Evolutionary conservation across 2,888 invertebrate genomes (phyloP).

Genomic region (Diplolepis rosae): DNA sequence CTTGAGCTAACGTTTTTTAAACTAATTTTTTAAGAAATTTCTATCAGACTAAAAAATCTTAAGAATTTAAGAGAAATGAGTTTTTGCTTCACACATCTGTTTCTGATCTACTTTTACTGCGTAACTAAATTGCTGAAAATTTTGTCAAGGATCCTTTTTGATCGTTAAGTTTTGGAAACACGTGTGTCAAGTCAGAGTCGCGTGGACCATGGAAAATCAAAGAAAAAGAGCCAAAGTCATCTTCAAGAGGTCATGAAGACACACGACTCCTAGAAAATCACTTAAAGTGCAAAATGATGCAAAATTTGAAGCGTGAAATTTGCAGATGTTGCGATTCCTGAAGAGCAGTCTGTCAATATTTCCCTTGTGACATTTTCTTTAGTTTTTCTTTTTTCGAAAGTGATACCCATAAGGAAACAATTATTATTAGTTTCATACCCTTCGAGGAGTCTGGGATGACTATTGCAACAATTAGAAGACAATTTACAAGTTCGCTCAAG

Average conservation of each 20-base stretch:
- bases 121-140: not conserved
- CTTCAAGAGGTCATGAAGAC: not conserved
- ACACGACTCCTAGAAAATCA: not conserved
- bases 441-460: conserved; percentile 52
- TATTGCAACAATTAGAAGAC: conserved; percentile 54
- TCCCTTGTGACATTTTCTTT: too few relatives aligned
- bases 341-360: too few relatives aligned
- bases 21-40: too few relatives aligned
- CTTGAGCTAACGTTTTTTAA: too few relatives aligned
- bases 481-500: conserved; percentile 57
- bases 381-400: too few relatives aligned
- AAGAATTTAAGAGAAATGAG: not conserved
- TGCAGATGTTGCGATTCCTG: not conserved
- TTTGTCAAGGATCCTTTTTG: not conserved
- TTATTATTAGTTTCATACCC: conserved; percentile 26
- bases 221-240: not conserved
- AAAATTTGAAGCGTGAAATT: not conserved
- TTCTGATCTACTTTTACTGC: not conserved
- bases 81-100: not conserved
- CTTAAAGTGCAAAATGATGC: not conserved
- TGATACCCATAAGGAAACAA: not conserved
- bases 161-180: not conserved
- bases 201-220: not conserved
- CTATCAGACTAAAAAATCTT: too few relatives aligned
- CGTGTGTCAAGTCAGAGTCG: not conserved